Percentiles rank a stretch among this genome's conserved stretches.
Conservation (phyloP, 2,797 vertebrate genomes). For the Meriones psammophilus region DNA sequence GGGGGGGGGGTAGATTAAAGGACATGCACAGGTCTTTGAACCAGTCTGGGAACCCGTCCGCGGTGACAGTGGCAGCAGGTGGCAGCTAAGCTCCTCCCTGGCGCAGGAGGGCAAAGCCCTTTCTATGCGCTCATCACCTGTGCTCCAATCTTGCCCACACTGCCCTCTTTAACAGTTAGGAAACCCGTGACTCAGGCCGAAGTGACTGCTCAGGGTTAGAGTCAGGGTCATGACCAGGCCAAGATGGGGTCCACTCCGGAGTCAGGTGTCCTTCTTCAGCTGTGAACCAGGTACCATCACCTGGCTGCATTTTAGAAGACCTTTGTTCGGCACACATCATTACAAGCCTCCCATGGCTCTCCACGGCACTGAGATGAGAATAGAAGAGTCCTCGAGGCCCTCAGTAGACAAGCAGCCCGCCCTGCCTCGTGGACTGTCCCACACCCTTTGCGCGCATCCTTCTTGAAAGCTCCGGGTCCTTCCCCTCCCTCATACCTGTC, state of each 20-base stretch:
- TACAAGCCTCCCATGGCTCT: neutral
- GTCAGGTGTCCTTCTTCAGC: neutral
- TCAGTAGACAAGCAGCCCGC: neutral
- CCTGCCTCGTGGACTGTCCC: neutral
- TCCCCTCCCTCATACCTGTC: neutral
- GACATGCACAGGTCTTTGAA: neutral
- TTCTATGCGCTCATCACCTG: neutral
- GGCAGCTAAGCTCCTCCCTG: rapidly evolving
- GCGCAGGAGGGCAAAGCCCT: rapidly evolving
- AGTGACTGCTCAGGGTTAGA: neutral
- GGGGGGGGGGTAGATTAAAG: neutral
- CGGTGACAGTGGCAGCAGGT: neutral
- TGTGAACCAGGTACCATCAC: neutral
- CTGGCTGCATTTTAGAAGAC: neutral
- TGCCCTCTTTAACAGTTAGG: neutral
- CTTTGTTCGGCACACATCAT: neutral
- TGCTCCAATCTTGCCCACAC: rapidly evolving
- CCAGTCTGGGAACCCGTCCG: neutral
- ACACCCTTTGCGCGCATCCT: neutral
- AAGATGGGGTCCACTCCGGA: neutral
- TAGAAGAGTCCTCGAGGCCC: neutral
- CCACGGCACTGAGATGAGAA: neutral
- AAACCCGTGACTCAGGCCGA: neutral
- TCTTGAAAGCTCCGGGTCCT: neutral
- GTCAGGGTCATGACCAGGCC: neutral